A percentile compares a stretch with the other conserved stretches of the same genome.
These are phyloP conservation scores for Palythoa grandiflora DNA, from an alignment of 92 coral and sea anemone genomes.

Conservation along the genomic window DNA sequence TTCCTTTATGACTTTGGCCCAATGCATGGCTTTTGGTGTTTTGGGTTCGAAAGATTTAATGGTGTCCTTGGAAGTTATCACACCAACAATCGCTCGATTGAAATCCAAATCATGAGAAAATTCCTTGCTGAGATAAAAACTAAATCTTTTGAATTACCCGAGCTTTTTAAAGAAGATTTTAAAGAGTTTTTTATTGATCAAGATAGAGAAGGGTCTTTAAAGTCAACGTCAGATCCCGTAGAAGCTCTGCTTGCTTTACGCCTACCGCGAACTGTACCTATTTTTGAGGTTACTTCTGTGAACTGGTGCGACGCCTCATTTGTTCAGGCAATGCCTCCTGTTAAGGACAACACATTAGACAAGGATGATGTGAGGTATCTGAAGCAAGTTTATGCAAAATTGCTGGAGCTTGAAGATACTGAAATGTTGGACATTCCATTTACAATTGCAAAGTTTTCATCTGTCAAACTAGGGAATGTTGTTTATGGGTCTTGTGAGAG, in stretches of 20 bases:
- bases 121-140: constrained; percentile 28
- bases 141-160: constrained; percentile 24
- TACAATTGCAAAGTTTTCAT: constrained; percentile 55
- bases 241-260: constrained; percentile 28
- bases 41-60: constrained; percentile 43
- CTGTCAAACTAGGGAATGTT: constrained; percentile 50
- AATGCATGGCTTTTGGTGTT: constrained; percentile 46
- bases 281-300: constrained; percentile 43
- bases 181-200: constrained; percentile 2
- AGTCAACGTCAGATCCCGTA: constrained; percentile 51
- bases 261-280: constrained; percentile 36
- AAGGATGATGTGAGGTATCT: constrained; percentile 59
- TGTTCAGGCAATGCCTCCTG: constrained; percentile 41
- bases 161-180: not conserved
- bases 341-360: constrained; percentile 61
- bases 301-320: constrained; percentile 48
- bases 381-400: constrained; percentile 50
- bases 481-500: constrained; percentile 62
- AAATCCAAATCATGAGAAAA: constrained; percentile 45
- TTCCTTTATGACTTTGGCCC: constrained; percentile 52
- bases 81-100: constrained; percentile 40
- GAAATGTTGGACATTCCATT: constrained; percentile 52
- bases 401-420: constrained; percentile 46
- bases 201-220: constrained; percentile 59
- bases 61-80: constrained; percentile 42